These are phyloP conservation scores for Dunckerocampus dactyliophorus DNA, from an alignment of 2,113 vertebrate genomes.

Conservation along the genomic window DNA sequence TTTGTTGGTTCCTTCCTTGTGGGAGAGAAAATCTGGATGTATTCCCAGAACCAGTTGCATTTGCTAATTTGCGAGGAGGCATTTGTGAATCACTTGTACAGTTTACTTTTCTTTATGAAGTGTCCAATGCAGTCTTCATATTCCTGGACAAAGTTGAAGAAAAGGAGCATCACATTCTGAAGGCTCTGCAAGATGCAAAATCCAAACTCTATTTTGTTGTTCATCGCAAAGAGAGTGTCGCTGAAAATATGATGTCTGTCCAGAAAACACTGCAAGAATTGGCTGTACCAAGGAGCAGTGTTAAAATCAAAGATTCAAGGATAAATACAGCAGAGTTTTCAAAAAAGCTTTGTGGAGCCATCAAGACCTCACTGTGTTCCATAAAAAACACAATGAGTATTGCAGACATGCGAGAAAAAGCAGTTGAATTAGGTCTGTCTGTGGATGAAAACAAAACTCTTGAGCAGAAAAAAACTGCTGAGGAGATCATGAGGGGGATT, in stretches of 20 bases:
- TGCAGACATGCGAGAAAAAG: not conserved
- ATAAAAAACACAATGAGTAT: slow-evolving; percentile 1
- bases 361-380: slow-evolving; percentile 9
- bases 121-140: slow-evolving; percentile 70
- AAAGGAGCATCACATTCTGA: slow-evolving; percentile 44
- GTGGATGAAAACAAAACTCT: slow-evolving; percentile 2
- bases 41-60: slow-evolving; percentile 51
- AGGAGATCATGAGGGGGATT: not conserved
- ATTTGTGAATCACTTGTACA: slow-evolving; percentile 45
- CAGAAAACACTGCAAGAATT: not conserved
- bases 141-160: slow-evolving; percentile 63
- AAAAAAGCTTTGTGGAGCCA: slow-evolving; percentile 5
- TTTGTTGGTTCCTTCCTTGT: slow-evolving; percentile 64
- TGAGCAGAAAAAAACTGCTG: not conserved
- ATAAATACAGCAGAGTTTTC: slow-evolving; percentile 37
- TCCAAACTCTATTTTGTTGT: slow-evolving; percentile 44
- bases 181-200: slow-evolving; percentile 29
- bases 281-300: slow-evolving; percentile 18
- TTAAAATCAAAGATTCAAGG: not conserved
- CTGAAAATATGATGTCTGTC: slow-evolving; percentile 5
- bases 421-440: not conserved
- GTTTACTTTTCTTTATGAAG: slow-evolving; percentile 64
- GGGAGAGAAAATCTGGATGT: slow-evolving; percentile 23
- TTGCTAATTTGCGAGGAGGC: slow-evolving; percentile 67
- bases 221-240: not conserved